These are phyloP conservation scores for Betta splendens DNA, from an alignment of 2,797 vertebrate species.

Conservation along the genomic window DNA sequence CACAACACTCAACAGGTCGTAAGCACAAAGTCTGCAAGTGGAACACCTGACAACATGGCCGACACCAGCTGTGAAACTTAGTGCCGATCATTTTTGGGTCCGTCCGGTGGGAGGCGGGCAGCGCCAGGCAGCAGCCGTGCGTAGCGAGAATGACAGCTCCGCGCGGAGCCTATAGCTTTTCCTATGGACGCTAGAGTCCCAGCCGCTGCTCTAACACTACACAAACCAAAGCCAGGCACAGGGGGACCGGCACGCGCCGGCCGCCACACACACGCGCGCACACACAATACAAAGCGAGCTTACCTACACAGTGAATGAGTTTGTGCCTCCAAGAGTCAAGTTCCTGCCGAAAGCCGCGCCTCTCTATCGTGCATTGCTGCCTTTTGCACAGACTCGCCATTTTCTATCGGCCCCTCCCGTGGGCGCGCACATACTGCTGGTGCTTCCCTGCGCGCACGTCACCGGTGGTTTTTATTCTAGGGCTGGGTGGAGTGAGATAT, in stretches of 20 bases:
- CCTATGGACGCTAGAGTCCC: conserved; percentile 42
- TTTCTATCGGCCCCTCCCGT: conserved; percentile 88
- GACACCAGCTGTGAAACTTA: conserved; percentile 44
- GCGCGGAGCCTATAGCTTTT: conserved; percentile 44
- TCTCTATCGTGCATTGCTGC: conserved; percentile 92
- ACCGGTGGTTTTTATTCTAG: conserved; percentile 71
- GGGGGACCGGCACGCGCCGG: conserved; percentile 6
- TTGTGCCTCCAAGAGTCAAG: conserved; percentile 93
- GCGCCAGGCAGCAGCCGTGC: conserved; percentile 57
- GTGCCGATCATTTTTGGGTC: conserved; percentile 17
- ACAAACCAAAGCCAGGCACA: conserved; percentile 39
- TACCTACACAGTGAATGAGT: conserved; percentile 95
- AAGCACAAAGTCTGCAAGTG: neutral
- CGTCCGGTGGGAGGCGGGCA: conserved; percentile 64
- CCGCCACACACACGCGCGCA: conserved; percentile 49
- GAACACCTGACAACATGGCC: conserved; percentile 1
- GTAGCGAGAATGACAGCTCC: conserved; percentile 65
- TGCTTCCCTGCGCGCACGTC: conserved; percentile 81
- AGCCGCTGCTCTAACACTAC: conserved; percentile 19
- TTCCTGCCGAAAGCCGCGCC: conserved; percentile 93
- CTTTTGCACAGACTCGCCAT: conserved; percentile 95
- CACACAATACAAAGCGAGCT: conserved; percentile 77
- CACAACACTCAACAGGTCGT: neutral
- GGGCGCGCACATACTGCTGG: conserved; percentile 82
- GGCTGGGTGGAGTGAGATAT: conserved; percentile 76